Conservation (phyloP, 2,797 vertebrate species). For the Sorex maritimensis region DNA sequence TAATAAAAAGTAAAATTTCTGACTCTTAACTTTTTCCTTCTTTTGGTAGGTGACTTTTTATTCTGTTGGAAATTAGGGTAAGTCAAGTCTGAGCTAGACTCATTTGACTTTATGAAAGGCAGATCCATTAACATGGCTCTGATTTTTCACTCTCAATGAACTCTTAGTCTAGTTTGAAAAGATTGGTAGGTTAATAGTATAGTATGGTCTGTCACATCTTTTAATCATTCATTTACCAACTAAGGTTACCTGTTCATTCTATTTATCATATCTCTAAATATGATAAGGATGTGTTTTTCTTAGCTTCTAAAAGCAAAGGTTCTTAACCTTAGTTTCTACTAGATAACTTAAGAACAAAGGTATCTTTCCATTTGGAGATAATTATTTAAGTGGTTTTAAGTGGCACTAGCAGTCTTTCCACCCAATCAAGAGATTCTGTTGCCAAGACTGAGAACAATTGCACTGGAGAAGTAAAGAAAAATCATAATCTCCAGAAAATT, state of each 20-base stretch:
- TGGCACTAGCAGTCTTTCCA: not conserved
- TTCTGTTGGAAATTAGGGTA: not conserved
- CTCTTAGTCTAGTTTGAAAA: not conserved
- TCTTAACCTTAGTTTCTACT: not conserved
- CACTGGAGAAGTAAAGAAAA: constrained; percentile 1
- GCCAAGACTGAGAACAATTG: constrained; percentile 3
- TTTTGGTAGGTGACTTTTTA: not conserved
- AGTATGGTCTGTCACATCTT: constrained; percentile 28
- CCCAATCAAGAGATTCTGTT: not conserved
- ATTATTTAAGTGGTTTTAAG: not conserved
- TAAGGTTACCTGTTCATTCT: constrained; percentile 13
- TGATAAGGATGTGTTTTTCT: no score
- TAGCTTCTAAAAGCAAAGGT: not conserved
- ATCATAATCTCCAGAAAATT: not conserved
- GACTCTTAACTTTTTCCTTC: constrained; percentile 14
- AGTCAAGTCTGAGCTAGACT: not conserved
- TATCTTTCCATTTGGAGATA: not conserved
- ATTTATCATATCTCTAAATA: not conserved
- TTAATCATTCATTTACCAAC: not conserved
- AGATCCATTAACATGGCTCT: not conserved
- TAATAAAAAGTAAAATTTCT: constrained; percentile 50
- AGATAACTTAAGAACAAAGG: constrained; percentile 4
- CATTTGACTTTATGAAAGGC: not conserved
- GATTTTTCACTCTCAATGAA: not conserved
- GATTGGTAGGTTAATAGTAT: not conserved